Evolutionary conservation across 2,888 invertebrate genomes (phyloP), one percentile per base, ranked within the genome.

Genomic region (Patella ulyssiponensis): DNA sequence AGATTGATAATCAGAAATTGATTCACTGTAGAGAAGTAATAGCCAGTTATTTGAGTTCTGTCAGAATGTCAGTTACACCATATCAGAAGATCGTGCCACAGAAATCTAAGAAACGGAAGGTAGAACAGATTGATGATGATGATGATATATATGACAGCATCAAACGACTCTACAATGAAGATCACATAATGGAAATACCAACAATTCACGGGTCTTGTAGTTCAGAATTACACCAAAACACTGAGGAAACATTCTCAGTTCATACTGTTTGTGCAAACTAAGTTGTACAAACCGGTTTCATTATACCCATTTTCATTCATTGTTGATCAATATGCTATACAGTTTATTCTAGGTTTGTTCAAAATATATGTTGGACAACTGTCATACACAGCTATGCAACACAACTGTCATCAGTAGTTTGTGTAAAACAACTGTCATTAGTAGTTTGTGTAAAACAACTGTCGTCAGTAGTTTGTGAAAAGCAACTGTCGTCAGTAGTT

Each of bases 111-210:
- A 90, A 90, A 80, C 84, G 90, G 69, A 89, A 89, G 79, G 88
- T 88, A 17, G 86, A 85, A 64, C 82, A 82, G 27, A 76, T 86
- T 1, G 87, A 89, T 51, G 86, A 85, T 33, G 76, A 79, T 44
- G 88, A 88, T 71, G 87, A 90, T 75, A 85, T 91, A 58, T 91
- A 89, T 74, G 90, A 90, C 72, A 88, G 89, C 73, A 89, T 91
- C 81, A 91, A 90, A 82, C 84, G 89, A 14, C 86, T 91, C 51
- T 91, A 91, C 83, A 86, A 82, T 53, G 88, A 88, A 51, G 89
- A 89, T 33, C 56, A 77, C 12, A 70, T 77, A 9, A 64, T 71
- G 27, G 79, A 82, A 12, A 64, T 69, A 7, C 9, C 71, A 14
- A n/a, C 77, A 20, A 73, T 83, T 80, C 83, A 84, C 81, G 83